Conservation (phyloP, 2,113 vertebrate genomes). For the sheep (Ovis aries) region ARS-UI_Ramb_v3.0 NC_056058.1:56612001-56612500, state of each 20-base stretch:
- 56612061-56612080: neutral
- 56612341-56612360: fast-evolving
- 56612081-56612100: neutral
- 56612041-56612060: neutral
- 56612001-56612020: neutral
- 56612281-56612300: neutral
- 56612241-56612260: neutral
- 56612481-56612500: neutral
- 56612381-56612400: neutral
- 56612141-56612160: neutral
- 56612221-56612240: fast-evolving
- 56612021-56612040: too few species aligned
- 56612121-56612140: neutral
- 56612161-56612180: neutral
- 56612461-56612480: neutral
- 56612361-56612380: neutral
- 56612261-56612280: neutral
- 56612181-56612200: neutral
- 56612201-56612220: neutral
- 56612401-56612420: neutral
- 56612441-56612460: neutral
- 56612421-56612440: neutral
- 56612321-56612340: fast-evolving
- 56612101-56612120: neutral
- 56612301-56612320: neutral